Evolutionary conservation across 2,113 vertebrate species (phyloP).

Genomic region (Electrona antarctica): DNA sequence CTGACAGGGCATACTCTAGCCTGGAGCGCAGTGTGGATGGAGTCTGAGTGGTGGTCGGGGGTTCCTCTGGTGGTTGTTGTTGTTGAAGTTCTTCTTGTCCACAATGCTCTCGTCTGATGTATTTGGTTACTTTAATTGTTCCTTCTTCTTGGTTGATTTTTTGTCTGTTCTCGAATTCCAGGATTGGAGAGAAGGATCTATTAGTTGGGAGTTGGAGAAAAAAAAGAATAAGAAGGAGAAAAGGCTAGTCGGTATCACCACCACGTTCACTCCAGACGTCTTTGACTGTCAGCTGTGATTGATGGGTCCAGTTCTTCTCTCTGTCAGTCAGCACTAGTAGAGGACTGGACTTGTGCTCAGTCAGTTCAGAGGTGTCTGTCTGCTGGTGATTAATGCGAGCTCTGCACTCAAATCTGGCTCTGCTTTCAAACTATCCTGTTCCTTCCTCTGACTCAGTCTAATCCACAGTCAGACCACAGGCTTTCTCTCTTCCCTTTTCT

Average conservation of each 20-base stretch:
- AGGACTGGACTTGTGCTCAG: slow-evolving; percentile 9
- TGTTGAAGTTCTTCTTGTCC: not conserved
- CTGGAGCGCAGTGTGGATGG: slow-evolving; percentile 44
- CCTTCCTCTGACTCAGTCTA: slow-evolving; percentile 25
- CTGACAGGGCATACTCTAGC: slow-evolving; percentile 57
- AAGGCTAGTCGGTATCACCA: too few species aligned
- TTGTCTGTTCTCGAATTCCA: too few species aligned
- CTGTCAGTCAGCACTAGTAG: slow-evolving; percentile 6
- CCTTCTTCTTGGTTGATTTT: too few species aligned
- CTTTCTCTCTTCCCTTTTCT: slow-evolving; percentile 7
- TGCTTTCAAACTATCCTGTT: not conserved
- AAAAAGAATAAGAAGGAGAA: too few species aligned
- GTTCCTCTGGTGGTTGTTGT: not conserved
- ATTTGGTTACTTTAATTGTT: not conserved
- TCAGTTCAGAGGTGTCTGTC: slow-evolving; percentile 10
- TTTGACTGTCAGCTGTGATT: not conserved
- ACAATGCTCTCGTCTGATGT: too few species aligned
- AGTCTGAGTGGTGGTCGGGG: slow-evolving; percentile 3
- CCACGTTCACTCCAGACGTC: too few species aligned
- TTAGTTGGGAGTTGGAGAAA: too few species aligned
- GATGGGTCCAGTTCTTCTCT: slow-evolving; percentile 16
- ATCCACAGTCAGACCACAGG: not conserved
- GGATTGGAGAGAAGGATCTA: too few species aligned
- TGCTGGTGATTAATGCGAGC: slow-evolving; percentile 11
- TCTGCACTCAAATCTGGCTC: slow-evolving; percentile 5